Evolutionary conservation across 2,113 vertebrate genomes (phyloP).

Genomic region (Seriola dumerili): DNA sequence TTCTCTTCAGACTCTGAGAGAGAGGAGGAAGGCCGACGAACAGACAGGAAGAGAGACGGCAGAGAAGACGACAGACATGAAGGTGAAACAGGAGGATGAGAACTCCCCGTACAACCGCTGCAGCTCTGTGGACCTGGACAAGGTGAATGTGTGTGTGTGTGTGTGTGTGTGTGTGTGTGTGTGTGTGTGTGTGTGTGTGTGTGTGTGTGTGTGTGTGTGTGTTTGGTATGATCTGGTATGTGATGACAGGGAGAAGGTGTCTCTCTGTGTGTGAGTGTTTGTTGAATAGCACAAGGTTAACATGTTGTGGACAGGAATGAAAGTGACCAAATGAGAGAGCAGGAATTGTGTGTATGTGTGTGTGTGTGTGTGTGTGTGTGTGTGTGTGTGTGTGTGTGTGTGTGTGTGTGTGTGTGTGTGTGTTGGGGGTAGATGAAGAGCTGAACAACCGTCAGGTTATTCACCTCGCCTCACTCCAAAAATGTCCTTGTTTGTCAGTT

Average conservation of each 20-base stretch:
- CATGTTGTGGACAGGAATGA: background rate
- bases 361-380: background rate
- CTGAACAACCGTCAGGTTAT: slow-evolving; percentile 50
- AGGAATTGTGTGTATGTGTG: background rate
- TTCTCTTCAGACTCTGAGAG: slow-evolving; percentile 61
- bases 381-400: background rate
- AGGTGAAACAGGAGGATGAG: slow-evolving; percentile 23
- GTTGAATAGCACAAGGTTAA: background rate
- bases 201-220: background rate
- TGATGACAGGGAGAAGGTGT: background rate
- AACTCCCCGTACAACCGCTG: slow-evolving; percentile 52
- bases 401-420: background rate
- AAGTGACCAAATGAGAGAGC: background rate
- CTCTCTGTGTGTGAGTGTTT: slow-evolving; percentile 5
- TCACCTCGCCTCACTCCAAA: slow-evolving; percentile 44
- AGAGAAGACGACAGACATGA: slow-evolving; percentile 2
- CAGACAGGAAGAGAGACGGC: slow-evolving; percentile 24
- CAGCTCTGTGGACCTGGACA: slow-evolving; percentile 75
- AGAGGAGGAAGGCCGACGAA: slow-evolving; percentile 53
- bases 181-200: slow-evolving; percentile 4
- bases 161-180: background rate
- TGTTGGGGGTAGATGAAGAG: background rate
- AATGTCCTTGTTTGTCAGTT: slow-evolving; percentile 11
- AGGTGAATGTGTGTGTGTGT: slow-evolving; percentile 42
- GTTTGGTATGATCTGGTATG: background rate